phyloP scores from a whole-genome alignment of 2,888 invertebrate genomes.

The Geophilus truncorum region DNA sequence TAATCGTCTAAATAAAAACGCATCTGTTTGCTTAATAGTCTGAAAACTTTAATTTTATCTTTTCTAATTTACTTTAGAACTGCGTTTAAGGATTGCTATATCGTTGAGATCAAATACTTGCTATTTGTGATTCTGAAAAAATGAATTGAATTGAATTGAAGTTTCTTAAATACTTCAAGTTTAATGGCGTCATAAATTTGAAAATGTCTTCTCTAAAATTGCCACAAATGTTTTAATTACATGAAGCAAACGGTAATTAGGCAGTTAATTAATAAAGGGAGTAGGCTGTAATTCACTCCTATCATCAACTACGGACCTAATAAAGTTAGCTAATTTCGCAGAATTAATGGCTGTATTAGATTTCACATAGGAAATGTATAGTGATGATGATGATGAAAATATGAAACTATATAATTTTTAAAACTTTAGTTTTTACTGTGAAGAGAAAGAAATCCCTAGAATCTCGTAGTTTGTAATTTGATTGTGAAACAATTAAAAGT shows the following conservation, averaged over 20 bases:
- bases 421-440: background rate
- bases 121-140: too few species aligned
- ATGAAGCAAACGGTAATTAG: background rate
- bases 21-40: too few species aligned
- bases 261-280: slow-evolving; percentile 5
- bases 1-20: too few species aligned
- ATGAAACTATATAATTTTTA: background rate
- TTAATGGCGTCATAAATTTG: background rate
- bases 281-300: background rate
- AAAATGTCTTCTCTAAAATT: background rate
- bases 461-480: too few species aligned
- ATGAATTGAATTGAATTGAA: background rate
- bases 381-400: too few species aligned
- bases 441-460: too few species aligned
- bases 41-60: too few species aligned
- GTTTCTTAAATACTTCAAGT: background rate
- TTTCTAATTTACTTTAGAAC: too few species aligned
- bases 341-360: background rate
- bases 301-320: background rate
- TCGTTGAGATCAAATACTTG: too few species aligned
- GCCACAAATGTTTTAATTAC: slow-evolving; percentile 3
- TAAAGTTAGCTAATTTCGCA: background rate
- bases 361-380: background rate
- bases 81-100: too few species aligned
- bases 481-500: too few species aligned